Evolutionary conservation across 2,113 vertebrate genomes (phyloP).

Genomic region (Burhinus oedicnemus): DNA sequence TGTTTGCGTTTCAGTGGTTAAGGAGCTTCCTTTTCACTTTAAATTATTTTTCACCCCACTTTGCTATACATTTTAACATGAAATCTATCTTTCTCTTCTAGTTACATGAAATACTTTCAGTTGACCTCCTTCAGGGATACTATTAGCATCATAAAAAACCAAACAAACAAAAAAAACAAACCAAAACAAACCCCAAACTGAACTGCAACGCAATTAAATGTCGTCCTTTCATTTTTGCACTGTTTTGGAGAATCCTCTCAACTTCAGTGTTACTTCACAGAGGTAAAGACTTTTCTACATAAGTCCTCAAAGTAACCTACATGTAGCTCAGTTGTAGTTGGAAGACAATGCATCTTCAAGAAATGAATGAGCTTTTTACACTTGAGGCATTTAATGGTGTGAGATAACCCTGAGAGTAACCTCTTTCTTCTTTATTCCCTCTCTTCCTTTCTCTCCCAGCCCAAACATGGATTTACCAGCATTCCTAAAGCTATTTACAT

Average conservation of each 20-base stretch:
- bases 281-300: background rate
- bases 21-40: background rate
- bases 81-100: background rate
- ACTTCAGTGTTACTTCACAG: background rate
- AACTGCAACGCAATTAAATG: background rate
- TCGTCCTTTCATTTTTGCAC: background rate
- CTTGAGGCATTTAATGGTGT: background rate
- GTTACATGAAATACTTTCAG: background rate
- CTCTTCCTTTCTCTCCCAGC: background rate
- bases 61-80: background rate
- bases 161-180: background rate
- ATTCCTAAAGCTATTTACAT: background rate
- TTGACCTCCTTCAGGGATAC: background rate
- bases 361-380: background rate
- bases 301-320: background rate
- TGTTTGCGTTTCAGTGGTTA: background rate
- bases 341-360: background rate
- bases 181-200: background rate
- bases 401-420: background rate
- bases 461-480: background rate
- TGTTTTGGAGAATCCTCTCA: background rate
- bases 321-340: background rate
- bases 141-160: background rate
- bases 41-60: background rate
- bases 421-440: background rate